Conservation (phyloP, 2,888 invertebrate species). For the Encarsia formosa region DNA sequence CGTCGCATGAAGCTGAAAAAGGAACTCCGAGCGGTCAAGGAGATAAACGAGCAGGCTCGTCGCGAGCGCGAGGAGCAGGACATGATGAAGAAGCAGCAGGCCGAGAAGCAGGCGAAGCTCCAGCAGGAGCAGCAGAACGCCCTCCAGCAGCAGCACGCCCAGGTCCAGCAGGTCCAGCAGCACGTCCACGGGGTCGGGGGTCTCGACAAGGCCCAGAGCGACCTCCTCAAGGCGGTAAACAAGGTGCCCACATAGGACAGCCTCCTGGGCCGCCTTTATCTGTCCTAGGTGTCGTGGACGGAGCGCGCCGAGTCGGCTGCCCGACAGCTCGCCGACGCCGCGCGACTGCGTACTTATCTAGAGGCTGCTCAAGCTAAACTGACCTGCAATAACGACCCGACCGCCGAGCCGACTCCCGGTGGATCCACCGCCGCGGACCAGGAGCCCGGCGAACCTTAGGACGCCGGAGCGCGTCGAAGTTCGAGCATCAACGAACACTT, state of each 20-base stretch:
- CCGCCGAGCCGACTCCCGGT: background rate
- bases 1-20: constrained; percentile 96
- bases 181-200: constrained; percentile 72
- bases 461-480: background rate
- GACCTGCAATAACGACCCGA: background rate
- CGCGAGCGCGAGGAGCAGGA: constrained; percentile 88
- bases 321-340: too few species aligned
- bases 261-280: constrained; percentile 32
- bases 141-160: constrained; percentile 86
- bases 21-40: constrained; percentile 88
- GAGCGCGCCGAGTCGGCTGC: constrained; percentile 22
- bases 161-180: constrained; percentile 73
- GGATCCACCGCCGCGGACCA: constrained; percentile 1
- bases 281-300: constrained; percentile 30
- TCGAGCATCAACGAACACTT: constrained; percentile 5
- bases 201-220: constrained; percentile 69
- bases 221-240: constrained; percentile 72
- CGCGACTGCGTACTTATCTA: constrained; percentile 50
- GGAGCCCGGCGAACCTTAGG: constrained; percentile 3
- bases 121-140: constrained; percentile 88
- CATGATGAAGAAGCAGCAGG: constrained; percentile 85
- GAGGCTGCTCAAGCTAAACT: constrained; percentile 28
- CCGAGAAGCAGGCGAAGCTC: constrained; percentile 82
- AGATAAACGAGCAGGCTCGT: constrained; percentile 90
- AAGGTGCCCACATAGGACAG: constrained; percentile 73